Conservation (phyloP, 2,888 invertebrate species). For the Cryptus armator region DNA sequence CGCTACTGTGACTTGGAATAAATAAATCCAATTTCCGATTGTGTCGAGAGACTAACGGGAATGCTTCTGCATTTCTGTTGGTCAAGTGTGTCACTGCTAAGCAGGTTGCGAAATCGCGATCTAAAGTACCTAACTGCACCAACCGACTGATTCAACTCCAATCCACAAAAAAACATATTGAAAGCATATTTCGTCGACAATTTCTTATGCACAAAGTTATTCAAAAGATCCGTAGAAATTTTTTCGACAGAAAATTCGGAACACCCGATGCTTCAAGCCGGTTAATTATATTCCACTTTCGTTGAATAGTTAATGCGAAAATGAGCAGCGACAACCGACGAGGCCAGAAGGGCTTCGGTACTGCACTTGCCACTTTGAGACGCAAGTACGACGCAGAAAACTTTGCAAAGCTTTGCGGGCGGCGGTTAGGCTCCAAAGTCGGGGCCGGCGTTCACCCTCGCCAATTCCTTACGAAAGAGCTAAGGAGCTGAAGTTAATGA, state of each 20-base stretch:
- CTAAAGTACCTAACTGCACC: background rate
- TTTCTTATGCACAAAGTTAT: background rate
- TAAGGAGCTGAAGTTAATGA: constrained; percentile 78
- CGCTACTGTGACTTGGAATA: constrained; percentile 75
- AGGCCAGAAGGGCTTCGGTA: constrained; percentile 26
- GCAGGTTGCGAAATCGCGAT: constrained; percentile 24
- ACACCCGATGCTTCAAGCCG: background rate
- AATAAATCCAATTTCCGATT: constrained; percentile 81
- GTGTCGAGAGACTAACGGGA: constrained; percentile 35
- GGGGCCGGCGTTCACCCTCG: constrained; percentile 35
- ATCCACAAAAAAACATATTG: too few species aligned
- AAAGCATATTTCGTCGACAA: background rate
- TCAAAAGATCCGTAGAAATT: background rate
- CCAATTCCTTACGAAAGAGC: constrained; percentile 61
- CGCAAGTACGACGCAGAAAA: constrained; percentile 35
- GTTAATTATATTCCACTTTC: constrained; percentile 33
- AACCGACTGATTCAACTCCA: background rate
- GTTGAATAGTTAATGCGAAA: constrained; percentile 35
- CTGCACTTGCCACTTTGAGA: constrained; percentile 61
- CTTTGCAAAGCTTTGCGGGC: constrained; percentile 60
- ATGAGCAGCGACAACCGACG: constrained; percentile 40
- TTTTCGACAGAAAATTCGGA: background rate
- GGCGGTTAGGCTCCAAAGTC: constrained; percentile 26
- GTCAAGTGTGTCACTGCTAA: constrained; percentile 5
- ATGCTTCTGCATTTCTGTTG: constrained; percentile 11